Evolutionary conservation across 2,113 vertebrate genomes (phyloP).

Genomic region (Lota lota): DNA sequence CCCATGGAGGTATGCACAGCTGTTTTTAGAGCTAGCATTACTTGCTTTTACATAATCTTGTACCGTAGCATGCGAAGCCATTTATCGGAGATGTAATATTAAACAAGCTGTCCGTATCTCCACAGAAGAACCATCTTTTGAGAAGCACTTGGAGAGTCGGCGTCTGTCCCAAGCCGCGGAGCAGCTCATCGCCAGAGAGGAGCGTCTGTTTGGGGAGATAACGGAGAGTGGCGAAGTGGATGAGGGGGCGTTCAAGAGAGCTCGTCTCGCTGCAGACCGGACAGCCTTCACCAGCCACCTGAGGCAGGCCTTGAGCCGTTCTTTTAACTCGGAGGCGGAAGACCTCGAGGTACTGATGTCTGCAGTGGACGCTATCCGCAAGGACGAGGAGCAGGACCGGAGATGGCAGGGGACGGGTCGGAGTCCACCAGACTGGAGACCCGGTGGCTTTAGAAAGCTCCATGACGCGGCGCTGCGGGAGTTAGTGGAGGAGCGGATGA

Average conservation of each 20-base stretch:
- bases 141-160: slow-evolving; percentile 36
- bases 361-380: slow-evolving; percentile 74
- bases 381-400: slow-evolving; percentile 79
- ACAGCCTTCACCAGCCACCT: slow-evolving; percentile 63
- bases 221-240: slow-evolving; percentile 24
- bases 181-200: slow-evolving; percentile 74
- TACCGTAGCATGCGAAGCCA: no score
- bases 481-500: slow-evolving; percentile 71
- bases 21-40: not conserved
- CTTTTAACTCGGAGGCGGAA: slow-evolving; percentile 44
- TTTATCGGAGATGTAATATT: no score
- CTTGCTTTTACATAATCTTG: not conserved
- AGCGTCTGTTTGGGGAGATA: slow-evolving; percentile 48
- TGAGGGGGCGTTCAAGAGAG: slow-evolving; percentile 49
- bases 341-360: slow-evolving; percentile 65
- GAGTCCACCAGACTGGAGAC: slow-evolving; percentile 57
- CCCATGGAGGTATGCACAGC: not conserved
- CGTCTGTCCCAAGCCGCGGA: slow-evolving; percentile 42
- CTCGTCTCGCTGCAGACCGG: slow-evolving; percentile 57
- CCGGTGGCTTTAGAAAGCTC: slow-evolving; percentile 66
- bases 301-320: slow-evolving; percentile 59
- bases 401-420: slow-evolving; percentile 32
- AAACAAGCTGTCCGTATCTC: not conserved
- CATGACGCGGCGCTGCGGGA: slow-evolving; percentile 68
- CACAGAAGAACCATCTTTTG: slow-evolving; percentile 35